phyloP scores from a whole-genome alignment of 2,888 invertebrate species.

The Lasioglossum vierecki region DNA sequence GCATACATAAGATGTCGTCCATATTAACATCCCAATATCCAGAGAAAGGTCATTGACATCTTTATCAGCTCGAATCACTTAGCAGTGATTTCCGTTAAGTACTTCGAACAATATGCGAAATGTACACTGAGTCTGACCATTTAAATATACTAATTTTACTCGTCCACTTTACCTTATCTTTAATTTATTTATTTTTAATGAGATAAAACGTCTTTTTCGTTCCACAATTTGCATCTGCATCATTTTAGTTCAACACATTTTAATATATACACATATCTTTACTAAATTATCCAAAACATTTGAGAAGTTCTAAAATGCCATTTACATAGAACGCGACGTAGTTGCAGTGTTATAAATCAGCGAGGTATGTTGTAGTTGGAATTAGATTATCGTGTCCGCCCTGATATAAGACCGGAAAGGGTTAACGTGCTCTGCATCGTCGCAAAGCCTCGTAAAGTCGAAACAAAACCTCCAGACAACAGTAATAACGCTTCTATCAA shows the following conservation, averaged over 20 bases:
- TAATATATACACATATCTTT: background rate
- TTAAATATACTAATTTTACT: conserved; percentile 3
- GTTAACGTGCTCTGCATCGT: background rate
- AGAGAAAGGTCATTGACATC: background rate
- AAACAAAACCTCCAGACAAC: background rate
- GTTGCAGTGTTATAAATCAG: background rate
- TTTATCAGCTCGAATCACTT: background rate
- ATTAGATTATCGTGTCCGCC: background rate
- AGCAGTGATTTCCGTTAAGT: background rate
- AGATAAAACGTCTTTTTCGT: background rate
- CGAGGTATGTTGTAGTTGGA: background rate
- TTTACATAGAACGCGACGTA: background rate
- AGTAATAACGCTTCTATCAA: background rate
- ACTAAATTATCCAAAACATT: background rate
- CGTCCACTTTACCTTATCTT: background rate
- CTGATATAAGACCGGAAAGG: background rate
- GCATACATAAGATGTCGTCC: background rate
- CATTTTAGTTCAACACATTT: background rate
- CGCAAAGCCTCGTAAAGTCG: background rate
- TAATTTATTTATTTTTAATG: background rate
- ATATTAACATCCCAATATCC: background rate
- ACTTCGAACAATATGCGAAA: background rate
- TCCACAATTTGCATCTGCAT: background rate
- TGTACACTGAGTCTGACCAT: background rate
- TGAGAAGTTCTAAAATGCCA: background rate